Percentiles rank a stretch among this genome's conserved stretches.
Evolutionary conservation across 2,888 invertebrate genomes (phyloP).

Genomic region (Abrostola tripartita): DNA sequence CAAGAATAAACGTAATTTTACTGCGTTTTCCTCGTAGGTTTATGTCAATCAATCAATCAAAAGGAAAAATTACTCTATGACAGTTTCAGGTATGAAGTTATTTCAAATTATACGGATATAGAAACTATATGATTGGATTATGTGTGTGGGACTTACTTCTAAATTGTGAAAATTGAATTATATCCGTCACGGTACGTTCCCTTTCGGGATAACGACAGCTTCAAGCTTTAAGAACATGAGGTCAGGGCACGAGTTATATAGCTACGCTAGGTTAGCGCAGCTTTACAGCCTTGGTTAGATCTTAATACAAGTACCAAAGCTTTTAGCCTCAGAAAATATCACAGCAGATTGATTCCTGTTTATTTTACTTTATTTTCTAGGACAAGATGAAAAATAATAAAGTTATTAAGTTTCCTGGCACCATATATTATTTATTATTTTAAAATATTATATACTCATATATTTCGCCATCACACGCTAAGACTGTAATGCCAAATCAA

Average conservation of each 20-base stretch:
- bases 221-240: slow-evolving; percentile 21
- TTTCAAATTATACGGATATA: slow-evolving; percentile 20
- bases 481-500: too few relatives aligned
- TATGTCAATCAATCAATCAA: slow-evolving; percentile 45
- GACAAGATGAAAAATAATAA: too few relatives aligned
- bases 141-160: slow-evolving; percentile 19
- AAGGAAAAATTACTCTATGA: slow-evolving; percentile 19
- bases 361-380: too few relatives aligned
- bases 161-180: slow-evolving; percentile 36
- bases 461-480: too few relatives aligned
- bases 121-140: slow-evolving; percentile 37
- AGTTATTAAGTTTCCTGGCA: too few relatives aligned
- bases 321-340: too few relatives aligned
- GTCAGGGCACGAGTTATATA: slow-evolving; percentile 8
- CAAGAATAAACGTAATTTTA: slow-evolving; percentile 18
- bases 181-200: slow-evolving; percentile 23
- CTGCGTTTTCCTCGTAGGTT: slow-evolving; percentile 23
- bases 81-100: slow-evolving; percentile 31
- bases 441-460: too few relatives aligned
- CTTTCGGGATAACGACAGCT: slow-evolving; percentile 28
- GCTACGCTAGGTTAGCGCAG: not conserved
- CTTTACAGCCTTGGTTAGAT: too few relatives aligned
- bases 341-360: too few relatives aligned
- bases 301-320: too few relatives aligned
- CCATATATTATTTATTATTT: too few relatives aligned